Evolutionary conservation across 2,888 invertebrate species (phyloP).

Genomic region (Eledona agricola): DNA sequence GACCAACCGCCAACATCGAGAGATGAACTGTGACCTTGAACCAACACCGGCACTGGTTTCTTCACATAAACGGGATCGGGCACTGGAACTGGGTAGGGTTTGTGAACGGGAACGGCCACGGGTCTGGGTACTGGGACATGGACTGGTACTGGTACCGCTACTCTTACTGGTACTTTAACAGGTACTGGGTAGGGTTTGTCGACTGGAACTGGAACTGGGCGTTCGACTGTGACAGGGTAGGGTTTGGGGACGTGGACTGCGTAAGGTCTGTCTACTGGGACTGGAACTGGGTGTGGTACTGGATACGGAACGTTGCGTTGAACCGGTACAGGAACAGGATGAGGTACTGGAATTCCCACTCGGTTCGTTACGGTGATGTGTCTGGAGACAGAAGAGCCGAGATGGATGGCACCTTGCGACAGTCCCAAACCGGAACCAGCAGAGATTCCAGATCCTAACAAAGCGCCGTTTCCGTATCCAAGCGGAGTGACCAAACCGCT

Average conservation of each 20-base stretch:
- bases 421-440: slow-evolving; percentile 7
- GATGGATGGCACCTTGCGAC: slow-evolving; percentile 40
- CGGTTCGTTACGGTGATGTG: slow-evolving; percentile 63
- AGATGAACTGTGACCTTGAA: slow-evolving; percentile 30
- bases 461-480: slow-evolving; percentile 35
- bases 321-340: slow-evolving; percentile 65
- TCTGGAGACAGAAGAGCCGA: slow-evolving; percentile 52
- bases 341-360: slow-evolving; percentile 64
- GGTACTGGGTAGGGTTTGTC: slow-evolving; percentile 62
- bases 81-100: slow-evolving; percentile 64
- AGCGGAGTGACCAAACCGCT: slow-evolving; percentile 4
- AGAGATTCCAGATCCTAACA: slow-evolving; percentile 35
- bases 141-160: slow-evolving; percentile 56
- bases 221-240: slow-evolving; percentile 64
- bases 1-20: slow-evolving; percentile 6
- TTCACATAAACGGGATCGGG: slow-evolving; percentile 61
- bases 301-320: slow-evolving; percentile 65
- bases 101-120: slow-evolving; percentile 62
- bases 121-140: slow-evolving; percentile 57
- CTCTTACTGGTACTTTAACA: slow-evolving; percentile 61
- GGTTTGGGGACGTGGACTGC: slow-evolving; percentile 64
- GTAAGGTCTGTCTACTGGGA: slow-evolving; percentile 64
- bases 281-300: slow-evolving; percentile 59
- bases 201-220: slow-evolving; percentile 66
- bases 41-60: slow-evolving; percentile 41